These are phyloP conservation scores for Paelopatides confundens DNA, from an alignment of 53 echinoderm and acorn worm species.

Conservation along the genomic window DNA sequence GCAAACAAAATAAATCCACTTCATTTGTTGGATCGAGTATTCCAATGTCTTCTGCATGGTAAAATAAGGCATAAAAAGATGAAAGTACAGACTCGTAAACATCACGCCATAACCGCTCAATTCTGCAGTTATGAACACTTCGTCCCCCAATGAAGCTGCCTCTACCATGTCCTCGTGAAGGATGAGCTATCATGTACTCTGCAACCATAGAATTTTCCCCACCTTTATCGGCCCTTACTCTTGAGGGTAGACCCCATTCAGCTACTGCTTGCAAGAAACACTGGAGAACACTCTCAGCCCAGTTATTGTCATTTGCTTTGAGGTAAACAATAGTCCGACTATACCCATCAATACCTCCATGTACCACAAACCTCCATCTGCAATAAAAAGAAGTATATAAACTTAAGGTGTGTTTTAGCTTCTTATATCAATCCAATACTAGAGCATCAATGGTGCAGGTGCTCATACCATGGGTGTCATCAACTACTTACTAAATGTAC, in stretches of 20 bases:
- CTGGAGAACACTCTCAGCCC: conserved; percentile 18
- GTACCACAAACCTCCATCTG: conserved; percentile 54
- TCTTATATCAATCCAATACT: too few relatives aligned
- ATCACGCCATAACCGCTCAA: conserved; percentile 10
- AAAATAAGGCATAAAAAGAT: background rate
- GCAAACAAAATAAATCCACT: background rate
- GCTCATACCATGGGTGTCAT: too few relatives aligned
- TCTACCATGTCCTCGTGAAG: background rate
- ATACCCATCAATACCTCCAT: conserved; percentile 73
- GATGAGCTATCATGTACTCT: conserved; percentile 9
- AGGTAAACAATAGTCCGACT: conserved; percentile 49
- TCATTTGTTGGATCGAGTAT: background rate
- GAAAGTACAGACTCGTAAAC: background rate
- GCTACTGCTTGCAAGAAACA: background rate
- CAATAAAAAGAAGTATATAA: background rate
- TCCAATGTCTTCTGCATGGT: background rate
- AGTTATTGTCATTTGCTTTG: conserved; percentile 44
- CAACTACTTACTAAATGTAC: too few relatives aligned
- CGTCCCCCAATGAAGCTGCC: background rate
- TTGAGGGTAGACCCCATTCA: background rate
- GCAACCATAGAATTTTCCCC: background rate
- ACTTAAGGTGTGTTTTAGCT: too few relatives aligned
- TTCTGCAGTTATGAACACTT: conserved; percentile 1
- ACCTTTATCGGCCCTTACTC: background rate
- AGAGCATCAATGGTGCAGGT: too few relatives aligned